Conservation (phyloP, 2,113 vertebrate genomes). For the Aegithalos caudatus region DNA sequence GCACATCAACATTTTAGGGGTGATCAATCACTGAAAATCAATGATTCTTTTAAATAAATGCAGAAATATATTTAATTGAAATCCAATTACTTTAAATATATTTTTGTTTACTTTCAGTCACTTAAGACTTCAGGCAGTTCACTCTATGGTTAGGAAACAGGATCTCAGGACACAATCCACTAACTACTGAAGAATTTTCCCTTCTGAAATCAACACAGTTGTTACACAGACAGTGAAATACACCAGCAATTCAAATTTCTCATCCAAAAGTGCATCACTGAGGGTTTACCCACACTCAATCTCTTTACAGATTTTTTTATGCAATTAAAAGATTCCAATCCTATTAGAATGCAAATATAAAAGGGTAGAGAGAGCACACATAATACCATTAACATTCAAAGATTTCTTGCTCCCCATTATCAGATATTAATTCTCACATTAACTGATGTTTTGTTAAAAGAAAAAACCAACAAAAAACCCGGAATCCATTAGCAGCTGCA, state of each 20-base stretch:
- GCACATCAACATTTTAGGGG: conserved; percentile 6
- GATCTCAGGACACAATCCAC: background rate
- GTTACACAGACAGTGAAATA: background rate
- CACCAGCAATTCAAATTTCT: background rate
- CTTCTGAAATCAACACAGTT: background rate
- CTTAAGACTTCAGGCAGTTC: background rate
- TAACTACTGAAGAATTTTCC: background rate
- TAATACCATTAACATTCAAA: conserved; percentile 52
- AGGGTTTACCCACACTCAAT: background rate
- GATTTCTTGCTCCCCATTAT: conserved; percentile 43
- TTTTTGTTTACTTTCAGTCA: conserved; percentile 14
- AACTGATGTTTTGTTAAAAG: conserved; percentile 24
- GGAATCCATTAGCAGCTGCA: conserved; percentile 33
- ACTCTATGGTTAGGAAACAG: background rate
- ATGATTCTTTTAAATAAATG: background rate
- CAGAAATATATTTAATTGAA: background rate
- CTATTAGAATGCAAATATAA: conserved; percentile 59
- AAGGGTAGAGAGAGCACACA: background rate
- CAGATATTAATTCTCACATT: conserved; percentile 54
- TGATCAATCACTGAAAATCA: background rate
- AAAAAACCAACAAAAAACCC: background rate
- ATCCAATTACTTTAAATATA: conserved; percentile 1
- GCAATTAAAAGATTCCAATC: conserved; percentile 32
- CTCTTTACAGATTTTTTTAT: background rate
- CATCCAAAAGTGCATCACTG: background rate